Evolutionary conservation across 2,888 invertebrate genomes (phyloP).

Genomic region (Hirudinaria manillensis): DNA sequence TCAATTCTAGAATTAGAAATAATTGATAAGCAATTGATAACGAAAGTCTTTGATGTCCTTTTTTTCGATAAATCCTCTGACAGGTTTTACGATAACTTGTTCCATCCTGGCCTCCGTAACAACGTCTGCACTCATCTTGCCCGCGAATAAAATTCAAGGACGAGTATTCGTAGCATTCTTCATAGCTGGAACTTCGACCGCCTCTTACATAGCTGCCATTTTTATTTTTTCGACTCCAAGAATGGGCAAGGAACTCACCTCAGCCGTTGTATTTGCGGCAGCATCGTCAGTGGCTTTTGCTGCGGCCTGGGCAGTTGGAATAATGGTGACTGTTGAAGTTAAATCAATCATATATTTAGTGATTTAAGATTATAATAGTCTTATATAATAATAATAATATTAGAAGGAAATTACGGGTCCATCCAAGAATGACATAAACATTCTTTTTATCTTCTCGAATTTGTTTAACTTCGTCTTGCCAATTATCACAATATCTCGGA

Average conservation of each 20-base stretch:
- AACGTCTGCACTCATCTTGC: constrained; percentile 34
- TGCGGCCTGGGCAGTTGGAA: constrained; percentile 39
- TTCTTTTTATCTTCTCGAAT: background rate
- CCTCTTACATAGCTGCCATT: constrained; percentile 33
- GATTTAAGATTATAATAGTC: background rate
- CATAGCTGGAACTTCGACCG: constrained; percentile 31
- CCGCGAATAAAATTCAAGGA: constrained; percentile 34
- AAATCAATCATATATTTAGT: background rate
- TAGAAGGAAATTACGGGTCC: too few relatives aligned
- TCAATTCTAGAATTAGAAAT: too few relatives aligned
- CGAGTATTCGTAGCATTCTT: constrained; percentile 31
- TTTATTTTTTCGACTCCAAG: constrained; percentile 27
- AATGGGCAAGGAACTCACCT: constrained; percentile 34
- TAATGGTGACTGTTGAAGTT: constrained; percentile 35
- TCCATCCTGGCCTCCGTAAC: constrained; percentile 35
- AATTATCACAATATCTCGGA: background rate
- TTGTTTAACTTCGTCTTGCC: too few relatives aligned
- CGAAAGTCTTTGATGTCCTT: too few relatives aligned
- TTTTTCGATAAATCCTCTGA: too few relatives aligned
- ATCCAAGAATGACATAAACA: too few relatives aligned
- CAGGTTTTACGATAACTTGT: constrained; percentile 36
- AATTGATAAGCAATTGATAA: too few relatives aligned
- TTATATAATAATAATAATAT: too few relatives aligned
- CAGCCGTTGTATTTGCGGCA: constrained; percentile 35
- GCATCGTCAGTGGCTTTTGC: constrained; percentile 36